A percentile compares a stretch with the other conserved stretches of the same genome.
These are phyloP conservation scores for Actenoides hombroni DNA, from an alignment of 2,113 vertebrate species.

Conservation along the genomic window DNA sequence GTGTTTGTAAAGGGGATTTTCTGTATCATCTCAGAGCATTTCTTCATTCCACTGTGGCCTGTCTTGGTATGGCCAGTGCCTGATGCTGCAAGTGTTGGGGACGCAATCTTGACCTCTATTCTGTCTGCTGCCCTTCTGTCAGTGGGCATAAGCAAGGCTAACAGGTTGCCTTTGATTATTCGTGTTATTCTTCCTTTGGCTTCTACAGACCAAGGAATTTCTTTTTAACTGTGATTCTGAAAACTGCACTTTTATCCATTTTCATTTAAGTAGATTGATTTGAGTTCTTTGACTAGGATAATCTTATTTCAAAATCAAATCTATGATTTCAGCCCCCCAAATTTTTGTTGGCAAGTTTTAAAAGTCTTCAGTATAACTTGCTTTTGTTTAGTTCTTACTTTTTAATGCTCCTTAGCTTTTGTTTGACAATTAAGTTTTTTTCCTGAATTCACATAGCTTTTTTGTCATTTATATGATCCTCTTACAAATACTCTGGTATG, in stretches of 20 bases:
- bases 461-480: not conserved
- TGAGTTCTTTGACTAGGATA: not conserved
- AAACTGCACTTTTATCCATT: not conserved
- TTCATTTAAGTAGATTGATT: not conserved
- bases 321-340: not conserved
- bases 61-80: not conserved
- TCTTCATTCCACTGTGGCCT: not conserved
- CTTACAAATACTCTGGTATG: not conserved
- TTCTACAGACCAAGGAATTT: not conserved
- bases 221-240: not conserved
- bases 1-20: not conserved
- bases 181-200: not conserved
- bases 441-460: not conserved
- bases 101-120: not conserved
- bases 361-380: not conserved
- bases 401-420: not conserved
- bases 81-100: not conserved
- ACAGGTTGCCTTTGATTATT: not conserved
- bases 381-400: not conserved
- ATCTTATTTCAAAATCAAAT: not conserved
- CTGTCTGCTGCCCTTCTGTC: not conserved
- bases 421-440: not conserved
- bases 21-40: not conserved
- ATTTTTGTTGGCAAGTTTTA: not conserved
- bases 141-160: not conserved